A percentile compares a stretch with the other conserved stretches of the same genome.
These are phyloP conservation scores for Anthopleura xanthogrammica DNA, from an alignment of 92 coral and sea anemone genomes.

Conservation along the genomic window DNA sequence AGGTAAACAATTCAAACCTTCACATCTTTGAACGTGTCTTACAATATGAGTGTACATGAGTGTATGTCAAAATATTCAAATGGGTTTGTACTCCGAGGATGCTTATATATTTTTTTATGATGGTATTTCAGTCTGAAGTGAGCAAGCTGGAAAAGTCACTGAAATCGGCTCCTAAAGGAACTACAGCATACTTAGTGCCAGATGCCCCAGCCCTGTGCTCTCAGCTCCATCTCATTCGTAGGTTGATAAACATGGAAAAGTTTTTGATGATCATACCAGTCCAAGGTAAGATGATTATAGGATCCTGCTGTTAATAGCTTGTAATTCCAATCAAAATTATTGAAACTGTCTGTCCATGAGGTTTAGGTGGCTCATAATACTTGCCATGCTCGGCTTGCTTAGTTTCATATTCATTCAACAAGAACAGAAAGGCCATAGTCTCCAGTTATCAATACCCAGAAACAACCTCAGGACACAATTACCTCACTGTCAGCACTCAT, in stretches of 20 bases:
- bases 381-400: too few relatives aligned
- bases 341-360: too few relatives aligned
- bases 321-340: too few relatives aligned
- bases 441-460: too few relatives aligned
- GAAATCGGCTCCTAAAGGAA: constrained; percentile 66
- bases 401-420: too few relatives aligned
- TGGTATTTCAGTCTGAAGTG: constrained; percentile 79
- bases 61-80: too few relatives aligned
- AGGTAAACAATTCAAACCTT: constrained; percentile 39
- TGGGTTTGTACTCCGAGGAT: not conserved
- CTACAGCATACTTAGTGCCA: constrained; percentile 84
- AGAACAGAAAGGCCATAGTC: too few relatives aligned
- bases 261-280: constrained; percentile 82
- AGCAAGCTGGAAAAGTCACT: constrained; percentile 89
- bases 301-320: too few relatives aligned
- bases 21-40: not conserved
- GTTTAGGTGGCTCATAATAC: too few relatives aligned
- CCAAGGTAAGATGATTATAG: constrained; percentile 59
- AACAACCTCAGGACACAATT: too few relatives aligned
- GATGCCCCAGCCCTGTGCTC: constrained; percentile 89
- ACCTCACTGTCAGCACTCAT: too few relatives aligned
- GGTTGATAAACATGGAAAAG: constrained; percentile 78
- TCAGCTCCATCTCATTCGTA: constrained; percentile 83
- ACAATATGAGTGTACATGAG: too few relatives aligned
- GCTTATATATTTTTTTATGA: not conserved